Evolutionary conservation across 2,888 invertebrate genomes (phyloP).

Genomic region (Pimpla rufipes): DNA sequence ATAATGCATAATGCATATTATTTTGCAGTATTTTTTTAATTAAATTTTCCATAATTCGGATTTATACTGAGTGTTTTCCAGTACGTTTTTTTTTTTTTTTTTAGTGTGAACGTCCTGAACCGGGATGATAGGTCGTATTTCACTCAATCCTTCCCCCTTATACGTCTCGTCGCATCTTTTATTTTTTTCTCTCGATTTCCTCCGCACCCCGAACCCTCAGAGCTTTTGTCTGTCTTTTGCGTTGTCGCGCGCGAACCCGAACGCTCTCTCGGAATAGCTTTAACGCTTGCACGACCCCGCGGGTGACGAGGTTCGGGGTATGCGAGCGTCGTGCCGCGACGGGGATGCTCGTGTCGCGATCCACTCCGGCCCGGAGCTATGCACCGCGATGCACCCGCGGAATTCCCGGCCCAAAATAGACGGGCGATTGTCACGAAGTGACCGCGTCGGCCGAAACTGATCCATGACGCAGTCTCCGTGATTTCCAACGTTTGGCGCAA

Average conservation of each 20-base stretch:
- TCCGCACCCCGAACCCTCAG: constrained; percentile 5
- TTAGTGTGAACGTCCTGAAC: background rate
- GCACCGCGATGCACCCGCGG: constrained; percentile 36
- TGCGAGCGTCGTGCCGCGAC: constrained; percentile 52
- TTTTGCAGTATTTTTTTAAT: background rate
- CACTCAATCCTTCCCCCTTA: constrained; percentile 33
- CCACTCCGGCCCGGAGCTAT: constrained; percentile 16
- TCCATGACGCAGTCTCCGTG: background rate
- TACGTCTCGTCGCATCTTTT: constrained; percentile 22
- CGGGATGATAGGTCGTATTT: background rate
- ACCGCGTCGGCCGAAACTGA: constrained; percentile 14
- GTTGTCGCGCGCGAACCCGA: constrained; percentile 61
- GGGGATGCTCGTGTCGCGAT: constrained; percentile 39
- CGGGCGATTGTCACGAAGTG: constrained; percentile 57
- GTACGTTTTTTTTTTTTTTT: background rate
- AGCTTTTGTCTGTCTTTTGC: constrained; percentile 31
- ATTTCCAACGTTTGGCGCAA: too few relatives aligned
- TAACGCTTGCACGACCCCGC: constrained; percentile 72
- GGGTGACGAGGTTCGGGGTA: constrained; percentile 67
- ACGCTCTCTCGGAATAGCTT: constrained; percentile 76
- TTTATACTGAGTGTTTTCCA: background rate
- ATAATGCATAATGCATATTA: background rate
- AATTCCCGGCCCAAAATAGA: constrained; percentile 62
- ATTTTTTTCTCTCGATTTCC: constrained; percentile 19
- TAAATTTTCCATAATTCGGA: background rate